phyloP scores from a whole-genome alignment of 2,797 vertebrate genomes.

The Threskiornis aethiopicus region DNA sequence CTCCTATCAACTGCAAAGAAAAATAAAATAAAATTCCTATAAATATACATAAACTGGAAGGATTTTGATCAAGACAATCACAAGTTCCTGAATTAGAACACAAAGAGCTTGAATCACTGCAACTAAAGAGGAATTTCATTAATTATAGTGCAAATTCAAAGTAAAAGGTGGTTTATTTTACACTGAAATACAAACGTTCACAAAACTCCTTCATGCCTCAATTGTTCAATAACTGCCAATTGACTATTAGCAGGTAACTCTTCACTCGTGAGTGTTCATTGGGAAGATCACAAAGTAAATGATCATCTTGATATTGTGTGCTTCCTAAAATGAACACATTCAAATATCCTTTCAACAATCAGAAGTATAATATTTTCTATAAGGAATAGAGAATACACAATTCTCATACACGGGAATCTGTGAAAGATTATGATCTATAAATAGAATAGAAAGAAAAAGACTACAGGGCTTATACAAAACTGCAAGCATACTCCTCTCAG shows the following conservation, averaged over 20 bases:
- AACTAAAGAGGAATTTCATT: neutral
- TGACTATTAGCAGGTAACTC: neutral
- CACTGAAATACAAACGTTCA: neutral
- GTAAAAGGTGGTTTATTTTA: neutral
- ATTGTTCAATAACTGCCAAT: neutral
- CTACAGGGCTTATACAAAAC: neutral
- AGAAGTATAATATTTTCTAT: neutral
- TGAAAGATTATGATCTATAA: neutral
- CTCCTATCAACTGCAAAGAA: slow-evolving; percentile 89
- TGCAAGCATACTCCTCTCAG: neutral
- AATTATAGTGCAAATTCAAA: neutral
- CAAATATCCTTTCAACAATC: neutral
- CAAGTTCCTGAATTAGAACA: neutral
- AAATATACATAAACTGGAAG: neutral
- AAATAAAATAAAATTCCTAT: neutral
- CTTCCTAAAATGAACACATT: neutral
- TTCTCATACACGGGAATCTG: neutral
- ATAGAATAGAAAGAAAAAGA: neutral
- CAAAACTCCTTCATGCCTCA: neutral
- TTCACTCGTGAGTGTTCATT: accelerated
- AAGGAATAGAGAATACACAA: neutral
- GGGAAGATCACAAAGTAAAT: neutral
- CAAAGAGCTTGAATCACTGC: neutral
- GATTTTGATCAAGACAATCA: neutral
- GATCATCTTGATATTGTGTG: neutral